Conservation (phyloP, 1,140 invertebrate species). For the Drosophila saltans region DNA sequence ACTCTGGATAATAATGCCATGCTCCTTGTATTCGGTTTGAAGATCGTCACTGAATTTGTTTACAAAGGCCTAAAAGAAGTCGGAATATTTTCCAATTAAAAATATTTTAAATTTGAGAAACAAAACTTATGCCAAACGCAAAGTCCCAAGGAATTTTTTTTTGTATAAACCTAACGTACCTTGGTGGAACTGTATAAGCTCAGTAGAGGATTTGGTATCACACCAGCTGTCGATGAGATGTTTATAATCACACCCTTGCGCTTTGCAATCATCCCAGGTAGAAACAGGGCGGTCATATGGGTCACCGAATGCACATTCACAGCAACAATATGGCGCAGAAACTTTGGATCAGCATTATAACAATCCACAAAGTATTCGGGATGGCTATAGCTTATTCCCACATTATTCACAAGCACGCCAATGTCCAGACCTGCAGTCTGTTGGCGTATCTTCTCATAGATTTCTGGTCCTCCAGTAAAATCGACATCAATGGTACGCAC, state of each 20-base stretch:
- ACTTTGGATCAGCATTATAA: slow-evolving; percentile 85
- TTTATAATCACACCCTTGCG: slow-evolving; percentile 95
- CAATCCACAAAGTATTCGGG: slow-evolving; percentile 93
- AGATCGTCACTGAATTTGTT: slow-evolving; percentile 93
- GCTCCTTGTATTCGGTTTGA: slow-evolving; percentile 89
- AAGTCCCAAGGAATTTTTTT: too few relatives aligned
- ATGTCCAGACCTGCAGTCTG: slow-evolving; percentile 92
- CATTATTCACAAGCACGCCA: slow-evolving; percentile 97
- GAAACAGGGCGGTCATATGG: slow-evolving; percentile 92
- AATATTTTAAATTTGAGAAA: too few relatives aligned
- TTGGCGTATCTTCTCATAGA: slow-evolving; percentile 91
- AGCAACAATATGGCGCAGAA: slow-evolving; percentile 87
- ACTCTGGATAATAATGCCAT: slow-evolving; percentile 93
- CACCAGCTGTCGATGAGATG: slow-evolving; percentile 92
- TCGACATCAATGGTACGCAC: slow-evolving; percentile 93
- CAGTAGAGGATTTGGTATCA: slow-evolving; percentile 92
- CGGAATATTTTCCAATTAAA: background rate
- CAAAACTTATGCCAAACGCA: too few relatives aligned
- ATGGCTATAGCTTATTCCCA: slow-evolving; percentile 94
- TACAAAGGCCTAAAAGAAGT: slow-evolving; percentile 88
- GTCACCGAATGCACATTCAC: slow-evolving; percentile 90
- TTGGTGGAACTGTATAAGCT: slow-evolving; percentile 95
- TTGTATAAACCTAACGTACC: slow-evolving; percentile 83
- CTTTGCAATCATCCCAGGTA: slow-evolving; percentile 94
- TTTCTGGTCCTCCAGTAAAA: slow-evolving; percentile 88